Percentiles rank a stretch among this genome's conserved stretches.
Evolutionary conservation across 2,113 vertebrate species (phyloP).

Genomic region (Silurus asotus): DNA sequence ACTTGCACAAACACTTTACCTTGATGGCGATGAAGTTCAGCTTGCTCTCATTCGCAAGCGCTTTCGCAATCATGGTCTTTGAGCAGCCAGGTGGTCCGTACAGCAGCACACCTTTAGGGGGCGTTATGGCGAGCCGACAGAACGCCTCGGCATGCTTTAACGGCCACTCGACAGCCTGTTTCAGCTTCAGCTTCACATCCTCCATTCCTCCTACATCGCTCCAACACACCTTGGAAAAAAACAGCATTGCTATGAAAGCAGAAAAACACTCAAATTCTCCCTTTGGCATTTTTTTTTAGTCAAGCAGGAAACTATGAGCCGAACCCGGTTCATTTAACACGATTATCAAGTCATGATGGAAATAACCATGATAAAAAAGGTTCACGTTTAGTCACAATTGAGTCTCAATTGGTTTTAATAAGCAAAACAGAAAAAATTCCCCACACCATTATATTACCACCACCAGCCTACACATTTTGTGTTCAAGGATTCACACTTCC

Average conservation of each 20-base stretch:
- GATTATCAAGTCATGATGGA: not conserved
- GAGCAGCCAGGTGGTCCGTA: conserved; percentile 98
- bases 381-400: not conserved
- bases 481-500: too few species aligned
- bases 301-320: not conserved
- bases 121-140: conserved; percentile 86
- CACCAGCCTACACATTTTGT: too few species aligned
- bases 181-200: conserved; percentile 90
- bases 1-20: conserved; percentile 66
- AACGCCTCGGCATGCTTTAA: conserved; percentile 90
- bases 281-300: not conserved
- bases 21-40: conserved; percentile 95
- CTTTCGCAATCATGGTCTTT: conserved; percentile 98
- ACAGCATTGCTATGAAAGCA: not conserved
- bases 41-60: conserved; percentile 90
- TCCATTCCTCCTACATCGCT: conserved; percentile 95
- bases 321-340: not conserved
- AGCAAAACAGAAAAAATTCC: too few species aligned
- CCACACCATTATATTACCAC: too few species aligned
- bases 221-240: conserved; percentile 82
- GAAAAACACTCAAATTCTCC: not conserved
- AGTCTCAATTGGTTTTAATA: too few species aligned
- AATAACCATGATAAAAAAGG: too few species aligned
- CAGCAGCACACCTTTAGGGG: conserved; percentile 90
- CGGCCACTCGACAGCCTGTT: conserved; percentile 96